These are phyloP conservation scores for Nudaria mundana DNA, from an alignment of 2,888 invertebrate species.

Conservation along the genomic window DNA sequence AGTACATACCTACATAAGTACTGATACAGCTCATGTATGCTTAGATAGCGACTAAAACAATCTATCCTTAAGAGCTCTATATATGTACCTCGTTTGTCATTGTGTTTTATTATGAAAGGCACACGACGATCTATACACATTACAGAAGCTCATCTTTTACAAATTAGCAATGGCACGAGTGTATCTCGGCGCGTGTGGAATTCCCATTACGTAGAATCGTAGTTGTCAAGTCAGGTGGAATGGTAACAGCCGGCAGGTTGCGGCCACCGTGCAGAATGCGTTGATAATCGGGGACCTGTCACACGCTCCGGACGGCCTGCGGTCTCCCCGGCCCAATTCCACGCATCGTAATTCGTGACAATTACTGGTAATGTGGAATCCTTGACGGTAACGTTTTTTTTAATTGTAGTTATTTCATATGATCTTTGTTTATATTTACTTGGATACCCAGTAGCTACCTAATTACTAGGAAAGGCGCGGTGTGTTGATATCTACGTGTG, in stretches of 20 bases:
- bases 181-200: constrained; percentile 47
- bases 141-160: constrained; percentile 16
- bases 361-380: constrained; percentile 26
- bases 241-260: constrained; percentile 41
- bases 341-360: constrained; percentile 47
- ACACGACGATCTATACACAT: constrained; percentile 3
- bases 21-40: too few species aligned
- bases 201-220: constrained; percentile 52
- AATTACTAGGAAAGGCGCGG: too few species aligned
- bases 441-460: too few species aligned
- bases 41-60: too few species aligned
- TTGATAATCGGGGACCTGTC: constrained; percentile 76
- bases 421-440: too few species aligned
- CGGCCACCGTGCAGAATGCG: constrained; percentile 69
- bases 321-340: constrained; percentile 41
- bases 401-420: background rate
- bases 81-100: background rate
- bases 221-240: constrained; percentile 40
- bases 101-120: constrained; percentile 10
- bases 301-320: constrained; percentile 59
- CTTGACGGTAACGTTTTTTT: constrained; percentile 11
- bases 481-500: background rate
- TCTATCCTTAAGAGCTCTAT: background rate
- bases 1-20: too few species aligned
- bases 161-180: constrained; percentile 53